Conservation (phyloP, 2,113 vertebrate genomes). For the Chloropsis hardwickii region DNA sequence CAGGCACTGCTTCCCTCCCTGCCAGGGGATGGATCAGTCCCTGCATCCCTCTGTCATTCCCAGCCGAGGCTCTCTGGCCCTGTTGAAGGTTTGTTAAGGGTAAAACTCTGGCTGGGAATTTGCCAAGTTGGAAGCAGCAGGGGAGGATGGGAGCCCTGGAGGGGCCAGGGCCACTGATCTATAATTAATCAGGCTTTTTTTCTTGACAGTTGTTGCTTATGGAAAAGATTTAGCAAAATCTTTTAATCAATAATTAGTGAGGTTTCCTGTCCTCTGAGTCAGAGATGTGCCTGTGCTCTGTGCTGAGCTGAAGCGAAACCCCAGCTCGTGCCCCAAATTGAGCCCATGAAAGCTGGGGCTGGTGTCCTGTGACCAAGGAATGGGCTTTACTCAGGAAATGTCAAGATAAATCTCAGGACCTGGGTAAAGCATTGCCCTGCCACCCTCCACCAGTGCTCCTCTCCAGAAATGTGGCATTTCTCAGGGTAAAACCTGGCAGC, state of each 20-base stretch:
- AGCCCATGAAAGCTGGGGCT: accelerated
- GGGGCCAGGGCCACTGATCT: not conserved
- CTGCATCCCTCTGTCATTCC: not conserved
- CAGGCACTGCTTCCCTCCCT: not conserved
- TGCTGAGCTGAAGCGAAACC: accelerated
- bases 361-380: not conserved
- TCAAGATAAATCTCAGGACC: not conserved
- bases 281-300: not conserved
- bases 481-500: not conserved
- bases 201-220: not conserved
- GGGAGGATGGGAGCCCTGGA: not conserved
- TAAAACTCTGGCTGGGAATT: not conserved
- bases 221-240: not conserved
- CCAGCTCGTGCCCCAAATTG: accelerated
- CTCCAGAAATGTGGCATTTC: not conserved
- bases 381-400: not conserved
- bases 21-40: not conserved
- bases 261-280: not conserved
- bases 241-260: conserved; percentile 34
- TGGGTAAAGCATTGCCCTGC: not conserved
- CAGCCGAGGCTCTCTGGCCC: not conserved
- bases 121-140: accelerated
- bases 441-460: accelerated
- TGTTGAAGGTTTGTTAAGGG: not conserved
- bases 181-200: not conserved